A percentile compares a stretch with the other conserved stretches of the same genome.
Conservation (phyloP, 2,888 invertebrate species). For the Andrena chrysosceles region DNA sequence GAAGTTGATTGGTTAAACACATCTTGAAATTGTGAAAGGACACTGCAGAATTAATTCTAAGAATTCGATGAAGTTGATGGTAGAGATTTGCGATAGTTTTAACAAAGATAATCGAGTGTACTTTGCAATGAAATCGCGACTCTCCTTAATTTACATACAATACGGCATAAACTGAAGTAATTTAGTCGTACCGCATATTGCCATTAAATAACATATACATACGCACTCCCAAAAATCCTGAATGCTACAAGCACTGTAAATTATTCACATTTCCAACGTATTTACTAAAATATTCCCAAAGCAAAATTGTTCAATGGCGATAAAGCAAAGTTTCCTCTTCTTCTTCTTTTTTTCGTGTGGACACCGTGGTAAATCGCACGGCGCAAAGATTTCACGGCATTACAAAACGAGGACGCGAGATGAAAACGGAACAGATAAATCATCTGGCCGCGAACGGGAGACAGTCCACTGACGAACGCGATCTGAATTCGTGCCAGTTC, state of each 20-base stretch:
- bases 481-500: constrained; percentile 62
- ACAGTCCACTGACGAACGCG: constrained; percentile 52
- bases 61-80: too few relatives aligned
- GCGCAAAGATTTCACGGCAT: constrained; percentile 32
- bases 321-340: not conserved
- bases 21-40: too few relatives aligned
- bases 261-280: not conserved
- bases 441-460: constrained; percentile 45
- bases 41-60: too few relatives aligned
- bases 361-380: not conserved
- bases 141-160: not conserved
- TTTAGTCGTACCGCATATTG: too few relatives aligned
- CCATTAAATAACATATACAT: too few relatives aligned
- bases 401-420: constrained; percentile 54
- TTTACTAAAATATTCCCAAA: not conserved
- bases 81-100: too few relatives aligned
- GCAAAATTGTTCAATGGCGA: not conserved
- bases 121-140: not conserved
- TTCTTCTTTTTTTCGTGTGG: not conserved
- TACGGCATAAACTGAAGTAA: not conserved
- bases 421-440: constrained; percentile 59
- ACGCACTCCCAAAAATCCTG: too few relatives aligned
- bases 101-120: too few relatives aligned
- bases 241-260: not conserved
- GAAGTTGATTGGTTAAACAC: too few relatives aligned